These are phyloP conservation scores for Pelecanus crispus DNA, from an alignment of 2,113 vertebrate genomes.

Conservation along the genomic window DNA sequence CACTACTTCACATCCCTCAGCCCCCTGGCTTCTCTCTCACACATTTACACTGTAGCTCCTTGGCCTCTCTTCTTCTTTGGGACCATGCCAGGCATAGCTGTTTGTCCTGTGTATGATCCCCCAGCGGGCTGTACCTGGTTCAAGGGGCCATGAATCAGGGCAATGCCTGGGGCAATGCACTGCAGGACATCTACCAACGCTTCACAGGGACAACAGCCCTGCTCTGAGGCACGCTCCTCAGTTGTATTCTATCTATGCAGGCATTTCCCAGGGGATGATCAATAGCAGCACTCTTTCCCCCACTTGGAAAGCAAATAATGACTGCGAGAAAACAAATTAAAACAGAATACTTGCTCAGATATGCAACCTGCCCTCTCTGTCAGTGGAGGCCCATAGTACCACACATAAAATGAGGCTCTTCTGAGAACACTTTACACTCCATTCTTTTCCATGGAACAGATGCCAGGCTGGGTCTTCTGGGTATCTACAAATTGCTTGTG, in stretches of 20 bases:
- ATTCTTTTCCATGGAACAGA: background rate
- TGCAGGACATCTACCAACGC: background rate
- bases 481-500: background rate
- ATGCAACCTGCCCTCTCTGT: background rate
- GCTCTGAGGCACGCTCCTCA: background rate
- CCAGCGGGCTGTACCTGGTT: accelerated
- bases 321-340: background rate
- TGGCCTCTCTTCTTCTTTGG: background rate
- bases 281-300: background rate
- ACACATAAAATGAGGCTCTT: background rate
- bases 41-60: background rate
- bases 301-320: background rate
- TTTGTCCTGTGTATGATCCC: background rate
- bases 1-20: background rate
- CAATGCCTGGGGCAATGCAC: background rate
- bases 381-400: background rate
- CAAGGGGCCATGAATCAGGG: background rate
- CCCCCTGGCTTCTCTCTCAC: background rate
- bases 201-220: background rate
- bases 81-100: background rate
- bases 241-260: background rate
- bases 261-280: background rate
- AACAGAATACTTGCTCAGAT: background rate
- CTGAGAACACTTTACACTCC: background rate
- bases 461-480: background rate